These are phyloP conservation scores for Drosophila aldrichi DNA, from an alignment of 2,888 invertebrate genomes.

Conservation along the genomic window DNA sequence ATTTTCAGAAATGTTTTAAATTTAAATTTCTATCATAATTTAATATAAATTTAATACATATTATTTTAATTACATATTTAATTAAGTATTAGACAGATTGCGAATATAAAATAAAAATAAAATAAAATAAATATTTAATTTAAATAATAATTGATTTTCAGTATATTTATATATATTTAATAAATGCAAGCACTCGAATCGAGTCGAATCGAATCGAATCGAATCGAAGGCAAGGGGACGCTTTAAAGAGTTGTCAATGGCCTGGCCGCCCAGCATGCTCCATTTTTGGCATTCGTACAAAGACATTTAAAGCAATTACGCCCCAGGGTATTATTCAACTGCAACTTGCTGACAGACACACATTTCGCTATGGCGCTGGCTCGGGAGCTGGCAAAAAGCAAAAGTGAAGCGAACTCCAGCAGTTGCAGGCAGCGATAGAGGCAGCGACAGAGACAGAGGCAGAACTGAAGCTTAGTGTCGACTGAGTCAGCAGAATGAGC, in stretches of 20 bases:
- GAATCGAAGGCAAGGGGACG: constrained; percentile 7
- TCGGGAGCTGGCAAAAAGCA: constrained; percentile 52
- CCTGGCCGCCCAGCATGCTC: constrained; percentile 38
- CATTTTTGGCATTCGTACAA: constrained; percentile 72
- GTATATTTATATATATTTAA: neutral
- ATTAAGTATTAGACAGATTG: no score
- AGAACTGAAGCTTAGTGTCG: constrained; percentile 12
- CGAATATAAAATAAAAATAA: no score
- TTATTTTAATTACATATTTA: no score
- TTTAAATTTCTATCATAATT: no score
- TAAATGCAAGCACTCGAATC: neutral
- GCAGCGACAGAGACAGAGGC: neutral
- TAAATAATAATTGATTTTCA: neutral
- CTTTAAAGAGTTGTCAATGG: constrained; percentile 55
- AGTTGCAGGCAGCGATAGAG: neutral
- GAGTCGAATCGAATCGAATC: no score
- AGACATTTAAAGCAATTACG: constrained; percentile 80
- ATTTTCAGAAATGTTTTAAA: no score
- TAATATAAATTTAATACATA: no score
- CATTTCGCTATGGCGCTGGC: constrained; percentile 45
- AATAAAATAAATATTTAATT: no score
- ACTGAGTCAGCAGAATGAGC: constrained; percentile 72
- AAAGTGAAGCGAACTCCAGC: constrained; percentile 62
- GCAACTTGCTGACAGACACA: constrained; percentile 78
- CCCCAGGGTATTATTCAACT: constrained; percentile 76